Base-by-base conservation (phyloP, 2,113 vertebrate genomes). In the Zosterops pallidus region DNA sequence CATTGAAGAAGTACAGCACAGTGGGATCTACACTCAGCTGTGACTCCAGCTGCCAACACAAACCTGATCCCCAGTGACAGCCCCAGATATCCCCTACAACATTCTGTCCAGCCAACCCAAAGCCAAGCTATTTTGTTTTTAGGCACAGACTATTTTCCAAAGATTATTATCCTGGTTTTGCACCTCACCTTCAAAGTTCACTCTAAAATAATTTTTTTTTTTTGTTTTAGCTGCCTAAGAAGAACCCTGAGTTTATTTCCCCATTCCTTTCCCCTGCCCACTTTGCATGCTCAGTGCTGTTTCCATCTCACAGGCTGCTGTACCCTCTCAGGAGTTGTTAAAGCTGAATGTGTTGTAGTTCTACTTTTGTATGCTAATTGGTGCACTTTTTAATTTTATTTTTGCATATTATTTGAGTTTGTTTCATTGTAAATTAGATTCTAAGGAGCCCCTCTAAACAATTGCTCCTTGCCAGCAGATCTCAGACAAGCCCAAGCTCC, bases 331-430 rank as follows among this genome's bases (percentile, higher is more conserved):
- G 96, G 97, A 90, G 93, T 29, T 96, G 96, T 97, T 97, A 91
- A 91, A 89, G 44, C 79, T 49, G 71, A 93, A 82, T 46, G 14
- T 41, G 85, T 83, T 92, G 52, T 71, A 86, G 93, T 94, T 95
- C 86, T 91, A 88, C 89, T 97, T 97, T 94, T 95, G 94, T 94
- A 96, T 97, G 96, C 92, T 97, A 97, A 97, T 97, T 97, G 95
- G 90, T 95, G 94, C 96, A 89, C 93, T 95, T 94, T 92, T 97
- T 91, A 97, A 97, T 97, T 96, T 95, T 90, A 94, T 85, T 96
- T 96, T 82, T 96, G 96, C 96, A 97, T 97, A 94, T 96, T 96
- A 93, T 97, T 96, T 95, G 95, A 96, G 95, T 97, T 94, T 93
- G 93, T 95, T 95, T 92, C 89, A 70, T 91, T 96, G 89, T 92